Evolutionary conservation across 2,797 vertebrate genomes (phyloP), one percentile per base, ranked within the genome.

Genomic region (Hypotaenidia philippensis): DNA sequence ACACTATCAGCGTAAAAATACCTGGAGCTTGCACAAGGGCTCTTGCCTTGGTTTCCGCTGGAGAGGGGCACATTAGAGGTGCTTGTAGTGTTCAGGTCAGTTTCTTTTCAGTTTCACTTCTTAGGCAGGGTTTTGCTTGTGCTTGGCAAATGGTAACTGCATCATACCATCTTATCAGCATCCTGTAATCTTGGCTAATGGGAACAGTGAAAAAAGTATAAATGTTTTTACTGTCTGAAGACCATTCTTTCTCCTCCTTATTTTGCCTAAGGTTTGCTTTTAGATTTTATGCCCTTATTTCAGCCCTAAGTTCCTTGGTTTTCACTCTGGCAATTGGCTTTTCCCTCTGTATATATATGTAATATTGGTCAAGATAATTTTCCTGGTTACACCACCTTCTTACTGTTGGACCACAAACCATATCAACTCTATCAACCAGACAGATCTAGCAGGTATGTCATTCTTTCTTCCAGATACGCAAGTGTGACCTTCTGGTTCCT

Each of bases 141-240:
- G n/a, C 40, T 70, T 44, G 31, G 31, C 23, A 76, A 63, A 64
- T 19, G 6, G 6, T 34, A 79, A 47, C 22, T 47, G 32, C 38
- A 8, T 1, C 5, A 5, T 40, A 31, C 9, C 16, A 38, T 10
- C n/a, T 36, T 49, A 23, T 40, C 32, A 49, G 12, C 1, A 1
- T 34, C 61, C 49, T 63, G 32, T 16, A 80, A 14, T 44, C 32
- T 53, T 59, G 23, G 17, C 11, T 70, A 25, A 32, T 23, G 2
- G 16, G 25, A 70, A 38, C 12, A 23, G 21, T 44, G 55, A 85
- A 65, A 89, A 49, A 17, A 2, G 0, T 26, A 14, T 41, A 40
- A 49, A 66, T 18, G 13, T 22, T 71, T 8, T 45, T 84, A 29
- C 10, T 50, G 5, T 61, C 36, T 44, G 31, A 32, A 85, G 41